phyloP scores from a whole-genome alignment of 2,113 vertebrate genomes.

The Dolichallabes microphthalmus region DNA sequence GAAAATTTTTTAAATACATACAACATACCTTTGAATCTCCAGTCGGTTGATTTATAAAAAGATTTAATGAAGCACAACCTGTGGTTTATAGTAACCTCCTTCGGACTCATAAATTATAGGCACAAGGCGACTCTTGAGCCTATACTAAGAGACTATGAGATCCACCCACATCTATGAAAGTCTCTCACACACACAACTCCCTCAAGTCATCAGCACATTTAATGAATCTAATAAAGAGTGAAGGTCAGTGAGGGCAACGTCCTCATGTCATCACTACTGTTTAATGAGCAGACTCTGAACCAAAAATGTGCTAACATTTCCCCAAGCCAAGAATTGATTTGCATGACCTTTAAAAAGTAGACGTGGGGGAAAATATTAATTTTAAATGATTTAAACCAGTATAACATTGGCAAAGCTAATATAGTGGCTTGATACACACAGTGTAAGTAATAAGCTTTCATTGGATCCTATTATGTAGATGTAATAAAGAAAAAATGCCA shows the following conservation, averaged over 20 bases:
- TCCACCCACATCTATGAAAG: slow-evolving; percentile 32
- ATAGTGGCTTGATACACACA: neutral
- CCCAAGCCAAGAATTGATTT: neutral
- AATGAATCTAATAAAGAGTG: slow-evolving; percentile 42
- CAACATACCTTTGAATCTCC: neutral
- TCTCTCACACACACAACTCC: slow-evolving; percentile 1
- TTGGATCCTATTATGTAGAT: neutral
- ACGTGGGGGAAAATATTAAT: neutral
- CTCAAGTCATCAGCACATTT: slow-evolving; percentile 50
- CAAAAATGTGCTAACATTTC: neutral
- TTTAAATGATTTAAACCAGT: neutral
- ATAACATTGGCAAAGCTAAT: neutral
- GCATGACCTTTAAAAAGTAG: neutral
- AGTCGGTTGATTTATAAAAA: neutral
- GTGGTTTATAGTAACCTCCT: neutral
- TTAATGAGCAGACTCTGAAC: neutral
- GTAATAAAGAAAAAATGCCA: neutral
- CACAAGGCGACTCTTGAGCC: neutral
- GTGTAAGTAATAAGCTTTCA: neutral
- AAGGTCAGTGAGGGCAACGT: slow-evolving; percentile 42
- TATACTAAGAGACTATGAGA: neutral
- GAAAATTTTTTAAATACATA: neutral
- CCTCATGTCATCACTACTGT: neutral
- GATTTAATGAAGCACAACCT: neutral
- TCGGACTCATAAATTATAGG: neutral